Evolutionary conservation across 2,888 invertebrate genomes (phyloP).

Genomic region (Eremobia ochroleuca): DNA sequence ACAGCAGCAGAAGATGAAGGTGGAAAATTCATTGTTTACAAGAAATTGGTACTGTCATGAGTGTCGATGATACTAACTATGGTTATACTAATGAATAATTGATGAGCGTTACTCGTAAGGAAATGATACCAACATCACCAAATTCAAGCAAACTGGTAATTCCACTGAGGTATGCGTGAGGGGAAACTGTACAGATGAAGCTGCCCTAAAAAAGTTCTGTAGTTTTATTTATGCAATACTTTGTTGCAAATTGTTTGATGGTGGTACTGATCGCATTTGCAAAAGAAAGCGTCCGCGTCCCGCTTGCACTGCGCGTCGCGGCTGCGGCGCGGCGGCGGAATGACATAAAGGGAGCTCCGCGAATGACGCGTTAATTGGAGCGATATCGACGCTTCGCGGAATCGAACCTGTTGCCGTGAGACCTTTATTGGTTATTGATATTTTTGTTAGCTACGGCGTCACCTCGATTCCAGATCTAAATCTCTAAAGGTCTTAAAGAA

Average conservation of each 20-base stretch:
- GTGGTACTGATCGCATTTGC: slow-evolving; percentile 7
- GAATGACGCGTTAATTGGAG: slow-evolving; percentile 55
- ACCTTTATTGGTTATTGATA: slow-evolving; percentile 21
- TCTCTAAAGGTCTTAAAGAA: no score
- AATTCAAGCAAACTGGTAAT: background rate
- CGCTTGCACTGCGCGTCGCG: slow-evolving; percentile 5
- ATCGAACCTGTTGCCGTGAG: slow-evolving; percentile 37
- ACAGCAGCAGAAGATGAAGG: background rate
- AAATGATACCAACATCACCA: background rate
- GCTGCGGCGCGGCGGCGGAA: slow-evolving; percentile 27
- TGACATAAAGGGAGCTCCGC: slow-evolving; percentile 62
- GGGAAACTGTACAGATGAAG: background rate
- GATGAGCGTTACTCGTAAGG: background rate
- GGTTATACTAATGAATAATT: background rate
- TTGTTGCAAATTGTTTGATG: background rate
- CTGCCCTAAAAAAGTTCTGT: background rate
- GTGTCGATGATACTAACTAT: background rate
- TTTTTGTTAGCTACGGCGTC: slow-evolving; percentile 9
- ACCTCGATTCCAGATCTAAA: no score
- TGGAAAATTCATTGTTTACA: background rate
- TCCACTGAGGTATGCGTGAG: no score
- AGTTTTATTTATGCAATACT: background rate
- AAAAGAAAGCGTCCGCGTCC: slow-evolving; percentile 27
- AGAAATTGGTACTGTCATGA: background rate
- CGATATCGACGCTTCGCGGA: slow-evolving; percentile 59